A percentile compares a stretch with the other conserved stretches of the same genome.
phyloP scores from a whole-genome alignment of 2,113 vertebrate species.

The Pontoporia blainvillei region DNA sequence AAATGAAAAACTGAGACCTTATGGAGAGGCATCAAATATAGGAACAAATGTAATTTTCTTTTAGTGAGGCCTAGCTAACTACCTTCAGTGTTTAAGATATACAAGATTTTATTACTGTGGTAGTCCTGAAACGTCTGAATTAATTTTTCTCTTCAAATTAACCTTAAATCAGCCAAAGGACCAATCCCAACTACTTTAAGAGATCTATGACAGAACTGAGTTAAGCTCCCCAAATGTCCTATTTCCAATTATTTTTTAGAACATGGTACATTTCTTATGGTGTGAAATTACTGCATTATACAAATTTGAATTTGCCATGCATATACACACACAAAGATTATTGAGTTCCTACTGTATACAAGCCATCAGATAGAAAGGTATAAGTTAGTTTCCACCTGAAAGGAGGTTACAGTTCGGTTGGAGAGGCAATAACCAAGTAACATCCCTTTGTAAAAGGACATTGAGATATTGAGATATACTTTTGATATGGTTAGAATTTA shows the following conservation, averaged over 20 bases:
- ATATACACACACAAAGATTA: not conserved
- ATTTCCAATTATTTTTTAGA: not conserved
- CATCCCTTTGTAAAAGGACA: not conserved
- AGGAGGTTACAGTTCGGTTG: not conserved
- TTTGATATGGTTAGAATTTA: not conserved
- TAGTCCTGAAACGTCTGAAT: not conserved
- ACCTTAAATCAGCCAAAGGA: not conserved
- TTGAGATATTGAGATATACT: not conserved
- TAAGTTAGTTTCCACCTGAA: not conserved
- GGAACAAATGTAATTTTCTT: not conserved
- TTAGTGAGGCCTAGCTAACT: not conserved
- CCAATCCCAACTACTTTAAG: not conserved
- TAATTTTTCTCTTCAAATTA: not conserved
- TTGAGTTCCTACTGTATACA: not conserved
- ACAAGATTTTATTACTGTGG: not conserved
- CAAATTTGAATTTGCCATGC: not conserved
- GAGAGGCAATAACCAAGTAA: not conserved
- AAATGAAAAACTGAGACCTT: not conserved
- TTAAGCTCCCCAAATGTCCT: not conserved
- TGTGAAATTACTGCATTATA: not conserved
- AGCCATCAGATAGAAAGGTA: not conserved
- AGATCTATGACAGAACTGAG: not conserved
- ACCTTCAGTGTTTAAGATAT: not conserved
- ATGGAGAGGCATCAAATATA: not conserved
- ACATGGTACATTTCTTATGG: not conserved